Conservation (phyloP, 1,140 invertebrate genomes). For the Zaprionus gabonicus region DNA sequence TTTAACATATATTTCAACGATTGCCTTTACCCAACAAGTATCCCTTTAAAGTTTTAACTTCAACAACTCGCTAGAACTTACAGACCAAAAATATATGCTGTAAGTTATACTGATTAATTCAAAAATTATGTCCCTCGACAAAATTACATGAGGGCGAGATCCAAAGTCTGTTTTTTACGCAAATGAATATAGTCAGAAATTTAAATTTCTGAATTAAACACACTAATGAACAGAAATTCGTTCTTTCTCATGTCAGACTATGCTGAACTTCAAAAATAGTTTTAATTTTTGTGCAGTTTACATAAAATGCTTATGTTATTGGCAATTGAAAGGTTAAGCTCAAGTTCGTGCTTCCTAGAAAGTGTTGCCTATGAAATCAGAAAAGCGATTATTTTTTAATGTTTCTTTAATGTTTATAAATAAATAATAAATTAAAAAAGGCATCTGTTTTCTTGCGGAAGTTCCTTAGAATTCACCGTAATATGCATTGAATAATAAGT, state of each 20-base stretch:
- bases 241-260: no score
- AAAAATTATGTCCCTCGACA: not conserved
- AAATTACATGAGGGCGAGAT: not conserved
- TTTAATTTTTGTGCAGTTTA: not conserved
- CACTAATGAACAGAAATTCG: not conserved
- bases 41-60: not conserved
- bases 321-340: slow-evolving; percentile 1
- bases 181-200: not conserved
- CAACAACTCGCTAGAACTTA: not conserved
- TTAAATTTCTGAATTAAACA: not conserved
- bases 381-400: not conserved
- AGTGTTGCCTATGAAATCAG: not conserved
- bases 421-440: not conserved
- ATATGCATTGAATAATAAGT: not conserved
- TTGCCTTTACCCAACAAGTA: not conserved
- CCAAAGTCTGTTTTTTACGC: not conserved
- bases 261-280: not conserved
- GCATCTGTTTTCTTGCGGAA: not conserved
- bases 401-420: not conserved
- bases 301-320: not conserved
- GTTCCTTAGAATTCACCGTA: not conserved
- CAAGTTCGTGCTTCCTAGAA: slow-evolving; percentile 7
- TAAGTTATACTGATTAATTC: not conserved
- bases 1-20: not conserved
- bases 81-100: not conserved